Evolutionary conservation across 2,888 invertebrate species (phyloP).

Genomic region (Smittia aterrima): DNA sequence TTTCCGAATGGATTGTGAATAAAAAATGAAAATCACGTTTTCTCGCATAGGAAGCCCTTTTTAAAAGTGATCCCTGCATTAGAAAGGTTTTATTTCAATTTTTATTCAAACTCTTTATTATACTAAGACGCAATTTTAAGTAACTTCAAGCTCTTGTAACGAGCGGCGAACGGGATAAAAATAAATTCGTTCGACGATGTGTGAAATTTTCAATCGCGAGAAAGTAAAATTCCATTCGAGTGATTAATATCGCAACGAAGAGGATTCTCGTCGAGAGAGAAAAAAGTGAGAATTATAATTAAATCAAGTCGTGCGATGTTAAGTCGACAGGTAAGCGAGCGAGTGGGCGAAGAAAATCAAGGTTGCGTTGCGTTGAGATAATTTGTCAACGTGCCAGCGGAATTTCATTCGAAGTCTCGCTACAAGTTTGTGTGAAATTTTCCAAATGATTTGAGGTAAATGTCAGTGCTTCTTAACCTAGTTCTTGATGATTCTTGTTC

Average conservation of each 20-base stretch:
- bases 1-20: neutral
- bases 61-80: too few species aligned
- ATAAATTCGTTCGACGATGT: conserved; percentile 16
- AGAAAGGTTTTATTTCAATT: neutral
- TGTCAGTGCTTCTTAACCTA: neutral
- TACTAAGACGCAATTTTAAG: neutral
- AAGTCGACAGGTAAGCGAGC: neutral
- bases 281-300: conserved; percentile 18
- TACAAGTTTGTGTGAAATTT: neutral
- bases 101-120: neutral
- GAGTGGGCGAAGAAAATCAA: conserved; percentile 7
- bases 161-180: conserved; percentile 19
- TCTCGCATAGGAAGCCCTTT: neutral
- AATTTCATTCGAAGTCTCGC: neutral
- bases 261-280: neutral
- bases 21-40: conserved; percentile 8
- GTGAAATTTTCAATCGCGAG: conserved; percentile 4
- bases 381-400: conserved; percentile 10
- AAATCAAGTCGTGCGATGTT: neutral
- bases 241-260: conserved; percentile 8
- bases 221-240: conserved; percentile 16
- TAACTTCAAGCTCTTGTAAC: neutral
- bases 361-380: neutral
- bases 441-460: neutral
- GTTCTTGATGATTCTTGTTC: too few species aligned